Evolutionary conservation across 2,113 vertebrate genomes (phyloP).

Genomic region (Toxostoma redivivum): DNA sequence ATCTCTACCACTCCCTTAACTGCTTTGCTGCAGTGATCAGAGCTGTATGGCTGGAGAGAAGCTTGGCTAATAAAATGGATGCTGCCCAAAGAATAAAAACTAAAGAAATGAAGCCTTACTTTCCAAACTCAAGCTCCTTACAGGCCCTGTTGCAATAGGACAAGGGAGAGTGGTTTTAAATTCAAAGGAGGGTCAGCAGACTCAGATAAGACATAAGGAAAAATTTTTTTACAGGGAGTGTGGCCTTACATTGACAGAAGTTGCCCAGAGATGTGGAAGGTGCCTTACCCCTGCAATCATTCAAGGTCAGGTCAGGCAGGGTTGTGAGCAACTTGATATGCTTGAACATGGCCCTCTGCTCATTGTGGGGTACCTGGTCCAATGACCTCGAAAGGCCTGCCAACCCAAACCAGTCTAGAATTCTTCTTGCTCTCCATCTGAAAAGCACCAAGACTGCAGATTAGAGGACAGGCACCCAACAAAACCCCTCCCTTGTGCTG

Average conservation of each 20-base stretch:
- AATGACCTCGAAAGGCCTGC: not conserved
- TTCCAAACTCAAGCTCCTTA: not conserved
- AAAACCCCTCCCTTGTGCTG: fast-evolving
- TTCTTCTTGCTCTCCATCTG: not conserved
- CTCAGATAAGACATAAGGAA: not conserved
- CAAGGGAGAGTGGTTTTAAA: not conserved
- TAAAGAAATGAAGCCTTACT: not conserved
- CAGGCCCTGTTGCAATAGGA: not conserved
- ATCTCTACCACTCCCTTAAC: conserved; percentile 55
- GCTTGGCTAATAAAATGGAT: not conserved
- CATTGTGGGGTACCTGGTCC: not conserved
- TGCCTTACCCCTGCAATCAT: not conserved
- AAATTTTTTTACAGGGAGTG: not conserved
- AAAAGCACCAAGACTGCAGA: not conserved
- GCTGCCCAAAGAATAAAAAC: not conserved
- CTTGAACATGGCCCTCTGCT: not conserved
- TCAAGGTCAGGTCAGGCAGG: not conserved
- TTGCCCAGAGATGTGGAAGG: not conserved
- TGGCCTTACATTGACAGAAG: not conserved
- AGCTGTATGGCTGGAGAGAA: not conserved
- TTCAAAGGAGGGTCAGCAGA: not conserved
- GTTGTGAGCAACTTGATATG: not conserved
- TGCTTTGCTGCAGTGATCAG: not conserved
- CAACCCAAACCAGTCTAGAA: not conserved
- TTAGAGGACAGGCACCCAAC: fast-evolving